Percentiles rank a stretch among this genome's conserved stretches.
Conservation (phyloP, 1,140 invertebrate species). For the Anagrus nilaparvatae region DNA sequence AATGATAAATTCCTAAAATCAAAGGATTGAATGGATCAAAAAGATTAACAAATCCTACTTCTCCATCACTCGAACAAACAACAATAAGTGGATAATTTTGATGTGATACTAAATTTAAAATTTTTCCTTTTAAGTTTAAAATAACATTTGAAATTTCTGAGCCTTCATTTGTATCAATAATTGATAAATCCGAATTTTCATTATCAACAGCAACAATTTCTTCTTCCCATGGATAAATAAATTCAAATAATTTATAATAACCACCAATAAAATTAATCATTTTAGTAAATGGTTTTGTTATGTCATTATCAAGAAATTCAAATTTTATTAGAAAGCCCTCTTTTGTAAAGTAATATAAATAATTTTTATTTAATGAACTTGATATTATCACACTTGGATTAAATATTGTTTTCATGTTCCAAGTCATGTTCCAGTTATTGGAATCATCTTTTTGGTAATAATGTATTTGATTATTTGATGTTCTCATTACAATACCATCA, state of each 20-base stretch:
- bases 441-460: conserved; percentile 21
- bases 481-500: conserved; percentile 29
- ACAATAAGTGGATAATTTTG: conserved; percentile 26
- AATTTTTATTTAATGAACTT: conserved; percentile 19
- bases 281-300: conserved; percentile 1
- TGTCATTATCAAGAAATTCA: conserved; percentile 7
- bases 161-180: conserved; percentile 24
- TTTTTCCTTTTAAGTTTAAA: conserved; percentile 17
- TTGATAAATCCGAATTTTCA: conserved; percentile 15
- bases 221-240: conserved; percentile 33
- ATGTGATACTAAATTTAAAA: conserved; percentile 23
- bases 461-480: conserved; percentile 32
- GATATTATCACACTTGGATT: conserved; percentile 21
- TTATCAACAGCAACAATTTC: conserved; percentile 22
- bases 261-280: conserved; percentile 18
- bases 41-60: conserved; percentile 24
- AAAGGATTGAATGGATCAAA: conserved; percentile 19
- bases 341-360: conserved; percentile 27
- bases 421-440: conserved; percentile 21
- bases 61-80: conserved; percentile 23
- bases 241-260: conserved; percentile 22
- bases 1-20: conserved; percentile 16
- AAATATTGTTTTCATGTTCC: conserved; percentile 19
- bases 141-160: conserved; percentile 16
- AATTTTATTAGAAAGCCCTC: conserved; percentile 31